These are phyloP conservation scores for Holothuria glaberrima DNA, from an alignment of 35 echinoderm and acorn worm species.

Conservation along the genomic window DNA sequence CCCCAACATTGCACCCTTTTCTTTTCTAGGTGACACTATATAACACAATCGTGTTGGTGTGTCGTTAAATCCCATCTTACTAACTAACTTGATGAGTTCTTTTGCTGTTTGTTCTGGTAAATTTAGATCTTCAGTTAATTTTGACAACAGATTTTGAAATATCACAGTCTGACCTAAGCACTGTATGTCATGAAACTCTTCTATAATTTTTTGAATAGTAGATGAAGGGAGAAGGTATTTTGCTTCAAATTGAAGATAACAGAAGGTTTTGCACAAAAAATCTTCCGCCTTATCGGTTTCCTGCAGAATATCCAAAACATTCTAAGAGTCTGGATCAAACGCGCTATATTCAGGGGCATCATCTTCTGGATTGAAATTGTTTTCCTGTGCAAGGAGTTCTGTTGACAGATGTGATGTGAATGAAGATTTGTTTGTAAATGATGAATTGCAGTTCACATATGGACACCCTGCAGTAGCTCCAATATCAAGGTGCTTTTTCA, in stretches of 20 bases:
- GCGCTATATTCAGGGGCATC: background rate
- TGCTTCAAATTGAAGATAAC: background rate
- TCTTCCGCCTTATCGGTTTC: background rate
- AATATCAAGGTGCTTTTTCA: slow-evolving; percentile 55
- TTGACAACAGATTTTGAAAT: slow-evolving; percentile 2
- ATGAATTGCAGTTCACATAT: slow-evolving; percentile 12
- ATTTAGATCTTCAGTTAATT: background rate
- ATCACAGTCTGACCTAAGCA: background rate
- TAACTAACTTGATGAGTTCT: no score
- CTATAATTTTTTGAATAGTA: slow-evolving; percentile 10
- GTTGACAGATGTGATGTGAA: slow-evolving; percentile 61
- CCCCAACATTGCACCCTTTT: no score
- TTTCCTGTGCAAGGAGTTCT: background rate
- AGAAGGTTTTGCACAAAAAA: background rate
- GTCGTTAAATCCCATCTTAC: no score
- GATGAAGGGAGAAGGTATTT: slow-evolving; percentile 13
- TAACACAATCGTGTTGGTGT: no score
- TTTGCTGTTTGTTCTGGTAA: background rate
- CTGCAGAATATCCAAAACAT: background rate
- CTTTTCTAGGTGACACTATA: no score
- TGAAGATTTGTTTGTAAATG: slow-evolving; percentile 49
- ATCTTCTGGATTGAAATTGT: background rate
- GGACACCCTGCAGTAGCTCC: slow-evolving; percentile 38
- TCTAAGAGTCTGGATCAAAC: background rate
- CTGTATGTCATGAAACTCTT: slow-evolving; percentile 2